phyloP scores from a whole-genome alignment of 64 coral and sea anemone species.

The Porites australiensis region DNA sequence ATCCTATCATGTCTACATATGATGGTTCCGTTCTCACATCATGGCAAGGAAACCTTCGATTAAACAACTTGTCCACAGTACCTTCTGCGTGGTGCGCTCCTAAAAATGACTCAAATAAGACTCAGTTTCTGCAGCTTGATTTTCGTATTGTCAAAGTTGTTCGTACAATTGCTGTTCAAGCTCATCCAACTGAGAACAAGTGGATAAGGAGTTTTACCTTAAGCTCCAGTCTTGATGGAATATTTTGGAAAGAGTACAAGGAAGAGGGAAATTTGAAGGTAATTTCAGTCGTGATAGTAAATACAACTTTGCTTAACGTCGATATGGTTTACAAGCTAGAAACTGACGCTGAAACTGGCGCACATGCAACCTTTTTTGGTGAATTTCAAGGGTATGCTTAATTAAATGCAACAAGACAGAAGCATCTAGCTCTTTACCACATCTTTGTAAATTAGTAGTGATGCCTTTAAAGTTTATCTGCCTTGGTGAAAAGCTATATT shows the following conservation, averaged over 20 bases:
- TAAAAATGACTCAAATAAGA: not conserved
- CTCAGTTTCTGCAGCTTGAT: constrained; percentile 23
- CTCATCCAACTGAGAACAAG: constrained; percentile 1
- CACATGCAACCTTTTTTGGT: too few species aligned
- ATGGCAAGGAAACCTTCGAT: not conserved
- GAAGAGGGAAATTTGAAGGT: not conserved
- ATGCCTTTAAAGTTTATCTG: too few species aligned
- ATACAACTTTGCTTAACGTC: too few species aligned
- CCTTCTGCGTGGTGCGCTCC: constrained; percentile 6
- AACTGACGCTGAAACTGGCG: too few species aligned
- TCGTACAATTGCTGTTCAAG: not conserved
- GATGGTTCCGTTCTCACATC: constrained; percentile 1
- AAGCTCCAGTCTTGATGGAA: constrained; percentile 30
- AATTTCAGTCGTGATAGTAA: too few species aligned
- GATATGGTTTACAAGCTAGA: too few species aligned
- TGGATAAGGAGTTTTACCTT: not conserved
- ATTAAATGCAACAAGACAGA: too few species aligned
- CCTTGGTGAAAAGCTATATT: too few species aligned
- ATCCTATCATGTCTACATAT: not conserved
- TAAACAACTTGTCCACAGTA: not conserved
- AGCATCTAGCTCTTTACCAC: too few species aligned
- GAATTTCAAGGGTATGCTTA: too few species aligned
- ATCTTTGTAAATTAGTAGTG: too few species aligned
- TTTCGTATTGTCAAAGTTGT: not conserved
- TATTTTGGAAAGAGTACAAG: constrained; percentile 28